Conservation (phyloP, 2,797 vertebrate species). For the Cyclura pinguis region DNA sequence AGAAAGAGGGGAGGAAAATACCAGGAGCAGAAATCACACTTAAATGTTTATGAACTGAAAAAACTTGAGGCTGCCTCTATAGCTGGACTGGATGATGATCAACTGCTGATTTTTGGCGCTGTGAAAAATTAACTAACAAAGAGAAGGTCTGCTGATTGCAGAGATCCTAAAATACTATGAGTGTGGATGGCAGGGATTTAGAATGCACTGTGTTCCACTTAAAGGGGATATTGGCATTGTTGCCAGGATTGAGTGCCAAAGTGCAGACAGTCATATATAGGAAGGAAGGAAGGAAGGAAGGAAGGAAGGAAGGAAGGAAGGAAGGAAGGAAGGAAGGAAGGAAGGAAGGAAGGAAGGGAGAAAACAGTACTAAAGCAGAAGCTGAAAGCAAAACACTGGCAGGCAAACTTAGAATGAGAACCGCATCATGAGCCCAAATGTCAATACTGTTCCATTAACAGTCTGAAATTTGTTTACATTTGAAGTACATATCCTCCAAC, state of each 20-base stretch:
- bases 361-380: not conserved
- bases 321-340: not conserved
- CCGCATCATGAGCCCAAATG: not conserved
- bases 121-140: not conserved
- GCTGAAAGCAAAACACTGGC: not conserved
- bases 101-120: not conserved
- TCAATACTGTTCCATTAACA: not conserved
- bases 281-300: not conserved
- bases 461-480: not conserved
- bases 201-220: not conserved
- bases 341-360: not conserved
- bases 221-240: not conserved
- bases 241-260: not conserved
- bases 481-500: not conserved
- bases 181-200: not conserved
- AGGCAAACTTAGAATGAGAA: not conserved
- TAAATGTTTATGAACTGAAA: constrained; percentile 13
- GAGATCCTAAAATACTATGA: not conserved
- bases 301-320: not conserved
- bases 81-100: not conserved
- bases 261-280: not conserved
- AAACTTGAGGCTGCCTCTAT: not conserved
- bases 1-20: not conserved
- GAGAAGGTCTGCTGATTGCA: not conserved
- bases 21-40: not conserved